These are phyloP conservation scores for Melanotaenia pygmaea DNA, from an alignment of 2,797 vertebrate genomes.

Conservation along the genomic window DNA sequence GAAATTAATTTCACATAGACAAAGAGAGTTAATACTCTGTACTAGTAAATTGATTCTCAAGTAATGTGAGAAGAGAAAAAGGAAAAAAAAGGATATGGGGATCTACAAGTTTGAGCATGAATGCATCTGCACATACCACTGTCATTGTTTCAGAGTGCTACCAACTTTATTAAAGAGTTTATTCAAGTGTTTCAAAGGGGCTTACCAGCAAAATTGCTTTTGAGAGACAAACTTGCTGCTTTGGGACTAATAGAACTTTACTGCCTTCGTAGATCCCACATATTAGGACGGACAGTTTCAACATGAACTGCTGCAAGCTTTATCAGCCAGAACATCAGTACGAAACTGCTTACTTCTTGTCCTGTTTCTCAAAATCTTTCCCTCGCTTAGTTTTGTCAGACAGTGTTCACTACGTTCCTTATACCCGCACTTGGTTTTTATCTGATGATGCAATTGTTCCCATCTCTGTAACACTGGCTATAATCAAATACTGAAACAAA, in stretches of 20 bases:
- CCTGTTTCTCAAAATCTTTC: conserved; percentile 21
- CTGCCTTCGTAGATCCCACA: conserved; percentile 37
- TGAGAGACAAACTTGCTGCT: conserved; percentile 55
- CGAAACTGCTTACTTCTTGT: conserved; percentile 27
- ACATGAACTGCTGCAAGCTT: conserved; percentile 18
- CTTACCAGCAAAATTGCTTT: conserved; percentile 56
- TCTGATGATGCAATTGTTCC: conserved; percentile 9
- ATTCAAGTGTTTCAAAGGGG: conserved; percentile 52
- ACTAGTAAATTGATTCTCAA: conserved; percentile 52
- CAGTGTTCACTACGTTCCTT: not conserved
- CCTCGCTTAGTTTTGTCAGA: conserved; percentile 5
- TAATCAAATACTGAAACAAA: conserved; percentile 21
- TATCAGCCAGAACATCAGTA: conserved; percentile 32
- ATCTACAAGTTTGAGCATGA: conserved; percentile 9
- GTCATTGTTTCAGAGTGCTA: conserved; percentile 23
- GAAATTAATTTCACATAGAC: conserved; percentile 54
- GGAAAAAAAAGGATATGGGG: not conserved
- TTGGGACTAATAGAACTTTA: conserved; percentile 57
- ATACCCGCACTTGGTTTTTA: conserved; percentile 6
- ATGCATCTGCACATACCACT: conserved; percentile 13
- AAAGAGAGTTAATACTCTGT: conserved; percentile 35
- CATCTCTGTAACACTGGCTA: conserved; percentile 12
- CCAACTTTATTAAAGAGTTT: conserved; percentile 54
- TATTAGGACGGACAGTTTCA: conserved; percentile 33
- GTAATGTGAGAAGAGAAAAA: conserved; percentile 1